These are phyloP conservation scores for Tetheella fluctuosa DNA, from an alignment of 2,888 invertebrate genomes.

Conservation along the genomic window DNA sequence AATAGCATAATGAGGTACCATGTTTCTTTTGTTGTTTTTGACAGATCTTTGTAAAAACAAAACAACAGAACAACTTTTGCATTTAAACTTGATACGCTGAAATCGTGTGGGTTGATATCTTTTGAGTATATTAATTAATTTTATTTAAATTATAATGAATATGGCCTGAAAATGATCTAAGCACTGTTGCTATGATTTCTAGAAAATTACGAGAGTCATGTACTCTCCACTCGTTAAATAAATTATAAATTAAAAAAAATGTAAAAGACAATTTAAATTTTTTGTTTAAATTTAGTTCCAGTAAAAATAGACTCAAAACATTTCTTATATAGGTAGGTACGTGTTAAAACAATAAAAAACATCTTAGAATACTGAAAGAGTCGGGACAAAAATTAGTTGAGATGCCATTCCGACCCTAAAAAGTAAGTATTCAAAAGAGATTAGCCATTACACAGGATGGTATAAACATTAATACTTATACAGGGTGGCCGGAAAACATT, in stretches of 20 bases:
- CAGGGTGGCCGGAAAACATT: slow-evolving; percentile 50
- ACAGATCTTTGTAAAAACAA: background rate
- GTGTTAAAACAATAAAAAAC: background rate
- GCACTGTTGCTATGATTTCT: too few relatives aligned
- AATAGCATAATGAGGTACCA: background rate
- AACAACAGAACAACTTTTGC: background rate
- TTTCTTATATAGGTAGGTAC: too few relatives aligned
- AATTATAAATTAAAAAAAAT: too few relatives aligned
- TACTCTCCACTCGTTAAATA: too few relatives aligned
- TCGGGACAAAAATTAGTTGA: slow-evolving; percentile 15
- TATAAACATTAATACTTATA: slow-evolving; percentile 41
- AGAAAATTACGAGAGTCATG: too few relatives aligned
- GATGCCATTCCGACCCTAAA: slow-evolving; percentile 34
- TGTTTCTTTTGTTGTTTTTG: slow-evolving; percentile 1
- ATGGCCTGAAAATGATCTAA: too few relatives aligned
- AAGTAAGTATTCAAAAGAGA: slow-evolving; percentile 46
- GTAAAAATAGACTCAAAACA: too few relatives aligned
- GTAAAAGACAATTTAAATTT: too few relatives aligned
- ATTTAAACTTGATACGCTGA: background rate
- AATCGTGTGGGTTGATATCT: background rate
- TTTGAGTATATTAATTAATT: too few relatives aligned
- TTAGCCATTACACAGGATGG: slow-evolving; percentile 40
- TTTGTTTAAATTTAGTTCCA: too few relatives aligned
- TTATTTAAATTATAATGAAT: too few relatives aligned
- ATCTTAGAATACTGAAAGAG: slow-evolving; percentile 21